These are phyloP conservation scores for Oscheius sp. DNA, from an alignment of 1,140 invertebrate genomes.

Conservation along the genomic window DNA sequence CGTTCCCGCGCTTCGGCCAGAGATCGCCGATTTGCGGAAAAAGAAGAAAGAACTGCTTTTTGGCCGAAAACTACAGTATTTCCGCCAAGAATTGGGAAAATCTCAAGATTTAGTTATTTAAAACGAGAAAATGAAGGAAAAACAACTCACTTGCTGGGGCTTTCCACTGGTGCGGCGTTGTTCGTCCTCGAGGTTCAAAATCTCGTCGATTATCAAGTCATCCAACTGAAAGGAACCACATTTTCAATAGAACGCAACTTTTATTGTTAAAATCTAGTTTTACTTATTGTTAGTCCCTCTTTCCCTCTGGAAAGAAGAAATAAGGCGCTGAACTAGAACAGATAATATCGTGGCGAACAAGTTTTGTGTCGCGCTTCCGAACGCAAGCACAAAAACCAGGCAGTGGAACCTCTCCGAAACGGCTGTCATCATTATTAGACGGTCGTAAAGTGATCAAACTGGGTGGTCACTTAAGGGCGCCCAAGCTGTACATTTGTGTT, in stretches of 20 bases:
- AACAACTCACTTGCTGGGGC: conserved; percentile 30
- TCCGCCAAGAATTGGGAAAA: too few relatives aligned
- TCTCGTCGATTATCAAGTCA: conserved; percentile 59
- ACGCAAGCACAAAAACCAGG: not conserved
- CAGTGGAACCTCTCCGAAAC: not conserved
- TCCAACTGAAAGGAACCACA: conserved; percentile 34
- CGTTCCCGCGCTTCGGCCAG: too few relatives aligned
- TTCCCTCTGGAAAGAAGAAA: not conserved
- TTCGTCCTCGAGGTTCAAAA: conserved; percentile 56
- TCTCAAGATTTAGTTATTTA: not conserved
- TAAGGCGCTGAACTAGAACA: not conserved
- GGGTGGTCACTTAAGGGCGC: too few relatives aligned
- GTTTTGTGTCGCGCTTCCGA: not conserved
- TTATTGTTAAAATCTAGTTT: not conserved
- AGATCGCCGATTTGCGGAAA: too few relatives aligned
- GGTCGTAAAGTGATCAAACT: too few relatives aligned
- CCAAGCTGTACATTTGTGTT: too few relatives aligned
- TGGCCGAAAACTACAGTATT: too few relatives aligned
- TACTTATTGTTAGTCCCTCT: conserved; percentile 5
- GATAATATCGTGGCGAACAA: conserved; percentile 6
- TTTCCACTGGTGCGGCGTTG: conserved; percentile 29
- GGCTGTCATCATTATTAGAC: too few relatives aligned
- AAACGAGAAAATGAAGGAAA: conserved; percentile 10
- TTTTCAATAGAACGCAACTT: not conserved
- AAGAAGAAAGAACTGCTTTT: too few relatives aligned